Conservation (phyloP, 2,113 vertebrate species). For the Synodontis membranacea region DNA sequence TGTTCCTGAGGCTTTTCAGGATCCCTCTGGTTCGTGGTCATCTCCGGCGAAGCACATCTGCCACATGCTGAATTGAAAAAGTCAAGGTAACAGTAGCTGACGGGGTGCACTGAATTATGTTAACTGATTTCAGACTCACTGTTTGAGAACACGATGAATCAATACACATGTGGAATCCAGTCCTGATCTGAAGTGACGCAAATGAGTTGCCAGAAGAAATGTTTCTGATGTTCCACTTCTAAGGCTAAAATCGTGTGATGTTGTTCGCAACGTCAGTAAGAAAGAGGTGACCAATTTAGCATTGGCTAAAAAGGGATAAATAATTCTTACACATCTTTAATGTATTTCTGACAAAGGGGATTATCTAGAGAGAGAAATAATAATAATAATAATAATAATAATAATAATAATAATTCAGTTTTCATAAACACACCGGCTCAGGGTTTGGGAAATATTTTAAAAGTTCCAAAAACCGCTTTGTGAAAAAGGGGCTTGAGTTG, state of each 20-base stretch:
- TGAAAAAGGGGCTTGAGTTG: constrained; percentile 5
- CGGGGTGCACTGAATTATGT: neutral
- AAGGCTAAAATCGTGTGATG: constrained; percentile 24
- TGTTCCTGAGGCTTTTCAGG: neutral
- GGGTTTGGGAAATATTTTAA: neutral
- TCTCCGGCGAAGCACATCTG: neutral
- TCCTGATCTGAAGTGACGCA: constrained; percentile 27
- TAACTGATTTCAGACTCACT: constrained; percentile 14
- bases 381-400: no score
- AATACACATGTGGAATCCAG: neutral
- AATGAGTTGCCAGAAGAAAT: neutral
- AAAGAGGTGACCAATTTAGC: neutral
- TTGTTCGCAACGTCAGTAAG: neutral
- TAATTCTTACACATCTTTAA: neutral
- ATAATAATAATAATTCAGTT: neutral
- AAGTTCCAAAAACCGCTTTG: constrained; percentile 6
- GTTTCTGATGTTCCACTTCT: neutral
- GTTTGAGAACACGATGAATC: constrained; percentile 8
- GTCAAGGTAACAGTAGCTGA: constrained; percentile 11
- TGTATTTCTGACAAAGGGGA: neutral
- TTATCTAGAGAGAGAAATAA: neutral
- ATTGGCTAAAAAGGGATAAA: neutral
- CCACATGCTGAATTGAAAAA: constrained; percentile 21
- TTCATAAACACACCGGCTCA: constrained; percentile 11
- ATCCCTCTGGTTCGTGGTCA: neutral